Conservation (phyloP, 2,113 vertebrate species). For the Eurystomus gularis region DNA sequence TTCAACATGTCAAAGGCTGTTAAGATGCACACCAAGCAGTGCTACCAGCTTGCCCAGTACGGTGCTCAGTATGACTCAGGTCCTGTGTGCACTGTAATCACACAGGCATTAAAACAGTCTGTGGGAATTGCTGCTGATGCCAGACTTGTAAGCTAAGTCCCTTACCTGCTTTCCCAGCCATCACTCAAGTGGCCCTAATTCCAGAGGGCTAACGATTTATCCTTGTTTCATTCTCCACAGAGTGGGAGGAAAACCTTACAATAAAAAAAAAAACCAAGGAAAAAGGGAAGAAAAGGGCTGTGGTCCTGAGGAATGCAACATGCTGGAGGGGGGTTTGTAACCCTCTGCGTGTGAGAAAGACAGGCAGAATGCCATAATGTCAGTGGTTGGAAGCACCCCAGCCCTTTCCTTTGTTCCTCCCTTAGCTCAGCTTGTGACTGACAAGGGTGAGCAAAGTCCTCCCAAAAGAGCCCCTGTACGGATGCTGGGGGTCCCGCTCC, state of each 20-base stretch:
- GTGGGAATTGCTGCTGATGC: neutral
- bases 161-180: neutral
- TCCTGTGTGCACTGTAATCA: neutral
- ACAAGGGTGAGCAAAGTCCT: neutral
- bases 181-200: neutral
- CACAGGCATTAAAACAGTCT: neutral
- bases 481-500: accelerated
- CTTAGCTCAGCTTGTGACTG: neutral
- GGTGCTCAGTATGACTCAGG: accelerated
- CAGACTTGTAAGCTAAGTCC: neutral
- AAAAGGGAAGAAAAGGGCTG: neutral
- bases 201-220: neutral
- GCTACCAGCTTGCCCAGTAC: neutral
- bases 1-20: neutral
- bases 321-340: neutral
- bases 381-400: neutral
- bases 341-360: neutral
- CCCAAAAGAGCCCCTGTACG: accelerated
- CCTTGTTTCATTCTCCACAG: neutral
- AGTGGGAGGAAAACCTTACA: accelerated
- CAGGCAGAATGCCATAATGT: accelerated
- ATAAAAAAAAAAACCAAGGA: accelerated
- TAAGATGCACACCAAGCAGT: neutral
- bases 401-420: neutral
- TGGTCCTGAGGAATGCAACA: neutral